Base-by-base conservation (phyloP, 2,797 vertebrate species). In the Silurus aristotelis region DNA sequence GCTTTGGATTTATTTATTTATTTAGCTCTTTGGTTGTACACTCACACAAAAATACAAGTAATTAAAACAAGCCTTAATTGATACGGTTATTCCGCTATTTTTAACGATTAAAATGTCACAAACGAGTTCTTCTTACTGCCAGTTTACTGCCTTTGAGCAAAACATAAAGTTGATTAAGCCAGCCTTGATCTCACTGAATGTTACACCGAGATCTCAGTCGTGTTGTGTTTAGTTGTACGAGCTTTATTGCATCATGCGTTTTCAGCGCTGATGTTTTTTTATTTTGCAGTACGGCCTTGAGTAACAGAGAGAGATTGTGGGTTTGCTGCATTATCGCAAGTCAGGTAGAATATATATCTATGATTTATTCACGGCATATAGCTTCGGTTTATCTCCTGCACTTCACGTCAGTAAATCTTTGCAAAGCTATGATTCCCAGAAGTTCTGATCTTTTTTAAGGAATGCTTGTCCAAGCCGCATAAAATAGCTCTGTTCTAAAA, bases 191-290 rank as follows among this genome's bases (percentile, higher is more conserved):
- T 84, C 20, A 60, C 7, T 14, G 19, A 76, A 58, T 14, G 52
- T 46, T 58, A 68, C 12, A 31, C 5, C 15, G 46, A 72, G 68
- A 38, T 52, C n/a, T 66, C 77, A 66, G 43, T 60, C 27, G 38
- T 60, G 56, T 67, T 64, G 68, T 48, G 84, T 76, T 82, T 20
- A 48, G 52, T 52, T 19, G 13, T 56, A 52, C 63, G 73, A 79
- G 81, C 73, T 71, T 25, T 63, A 22, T 77, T 86, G 80, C 80
- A 83, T 83, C 66, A 71, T 85, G n/a, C 55, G 43, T 64, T 83
- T 86, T 71, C 73, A 83, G 43, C 73, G 25, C 20, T 27, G 56
- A 27, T 64, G 81, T 67, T 85, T 81, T 38, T 38, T 38, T 38
- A 38, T 38, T 38, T 81, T 55, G 46, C 84, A 46, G 48, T 61